Evolutionary conservation across 2,888 invertebrate species (phyloP).

Genomic region (Caenorhabditis sp.): DNA sequence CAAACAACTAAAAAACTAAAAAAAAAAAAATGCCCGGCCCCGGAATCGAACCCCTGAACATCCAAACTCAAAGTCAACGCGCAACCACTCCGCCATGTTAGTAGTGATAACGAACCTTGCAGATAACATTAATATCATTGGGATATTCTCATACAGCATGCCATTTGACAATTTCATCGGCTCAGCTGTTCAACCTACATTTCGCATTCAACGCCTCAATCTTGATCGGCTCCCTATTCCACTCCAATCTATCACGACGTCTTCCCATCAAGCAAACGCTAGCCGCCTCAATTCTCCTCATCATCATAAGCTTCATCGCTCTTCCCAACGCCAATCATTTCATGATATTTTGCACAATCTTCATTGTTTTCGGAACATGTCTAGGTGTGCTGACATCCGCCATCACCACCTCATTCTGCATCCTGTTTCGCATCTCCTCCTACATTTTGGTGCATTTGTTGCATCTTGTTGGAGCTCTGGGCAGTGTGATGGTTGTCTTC

Average conservation of each 20-base stretch:
- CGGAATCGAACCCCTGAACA: too few relatives aligned
- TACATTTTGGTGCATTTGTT: slow-evolving; percentile 23
- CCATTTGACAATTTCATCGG: slow-evolving; percentile 19
- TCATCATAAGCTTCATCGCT: slow-evolving; percentile 3
- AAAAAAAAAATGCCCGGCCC: too few relatives aligned
- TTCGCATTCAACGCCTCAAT: slow-evolving; percentile 42
- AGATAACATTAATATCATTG: slow-evolving; percentile 38
- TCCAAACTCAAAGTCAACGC: not conserved
- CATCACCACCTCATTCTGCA: slow-evolving; percentile 19
- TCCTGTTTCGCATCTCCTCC: slow-evolving; percentile 19
- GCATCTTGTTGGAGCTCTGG: slow-evolving; percentile 28
- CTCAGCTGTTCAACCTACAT: slow-evolving; percentile 44
- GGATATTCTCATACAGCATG: slow-evolving; percentile 44
- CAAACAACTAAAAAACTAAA: too few relatives aligned
- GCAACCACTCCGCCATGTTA: not conserved
- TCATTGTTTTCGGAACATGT: slow-evolving; percentile 24
- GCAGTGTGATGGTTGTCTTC: slow-evolving; percentile 18
- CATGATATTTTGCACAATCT: slow-evolving; percentile 18
- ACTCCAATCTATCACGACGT: slow-evolving; percentile 30
- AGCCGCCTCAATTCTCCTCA: slow-evolving; percentile 10
- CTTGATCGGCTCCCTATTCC: slow-evolving; percentile 40
- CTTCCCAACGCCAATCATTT: slow-evolving; percentile 18
- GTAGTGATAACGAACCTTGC: too few relatives aligned
- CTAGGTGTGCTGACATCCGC: slow-evolving; percentile 24
- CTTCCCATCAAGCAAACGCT: slow-evolving; percentile 22